Base-by-base conservation (phyloP, 2,888 invertebrate species). In the Macrophya annulata region DNA sequence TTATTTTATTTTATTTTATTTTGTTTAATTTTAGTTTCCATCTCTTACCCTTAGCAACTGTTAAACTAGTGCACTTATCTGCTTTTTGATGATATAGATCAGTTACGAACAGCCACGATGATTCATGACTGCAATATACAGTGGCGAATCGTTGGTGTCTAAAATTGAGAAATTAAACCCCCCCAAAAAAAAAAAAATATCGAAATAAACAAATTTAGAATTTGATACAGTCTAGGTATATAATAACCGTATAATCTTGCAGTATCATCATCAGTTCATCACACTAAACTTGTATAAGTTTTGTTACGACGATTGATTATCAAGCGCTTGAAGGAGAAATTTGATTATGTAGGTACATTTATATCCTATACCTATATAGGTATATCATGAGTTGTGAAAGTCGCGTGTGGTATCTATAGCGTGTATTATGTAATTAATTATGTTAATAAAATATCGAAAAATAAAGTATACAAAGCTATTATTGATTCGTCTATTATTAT, bases 41-140 rank as follows among this genome's bases (percentile, higher is more conserved):
- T 59, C 51, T 43, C 62, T 81, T 81, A 62, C 81, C n/a, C 17
- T 37, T 25, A 31, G 43, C 31, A 62, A 59, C 79, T 79, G 62
- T 79, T 79, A 79, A 59, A 25, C 10, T 79, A n/a, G 21, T n/a
- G 40, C n/a, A n/a, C 43, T n/a, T 21, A 59, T 59, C 55, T 59
- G 40, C n/a, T 55, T 59, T 12, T 51, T 31, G 31, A 40, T n/a
- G n/a, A 12, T 12, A 81, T 12, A 81, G 15, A 40, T 62, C 37
- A 31, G 77, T 15, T 40, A 62, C 40, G 21, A 21, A 62, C 10
- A 40, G 43, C 21, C 17, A 1, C 43, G 62, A 43, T 43, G 8
- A 25, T 55, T 31, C 25, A 55, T 55, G 77, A 76, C 76, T 76
- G 21, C n/a, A n/a, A 76, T 59, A 72, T 5, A 31, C 31, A 31